Percentiles rank a stretch among this genome's conserved stretches.
phyloP scores from a whole-genome alignment of 2,888 invertebrate species.

The Oscheius sp. region DNA sequence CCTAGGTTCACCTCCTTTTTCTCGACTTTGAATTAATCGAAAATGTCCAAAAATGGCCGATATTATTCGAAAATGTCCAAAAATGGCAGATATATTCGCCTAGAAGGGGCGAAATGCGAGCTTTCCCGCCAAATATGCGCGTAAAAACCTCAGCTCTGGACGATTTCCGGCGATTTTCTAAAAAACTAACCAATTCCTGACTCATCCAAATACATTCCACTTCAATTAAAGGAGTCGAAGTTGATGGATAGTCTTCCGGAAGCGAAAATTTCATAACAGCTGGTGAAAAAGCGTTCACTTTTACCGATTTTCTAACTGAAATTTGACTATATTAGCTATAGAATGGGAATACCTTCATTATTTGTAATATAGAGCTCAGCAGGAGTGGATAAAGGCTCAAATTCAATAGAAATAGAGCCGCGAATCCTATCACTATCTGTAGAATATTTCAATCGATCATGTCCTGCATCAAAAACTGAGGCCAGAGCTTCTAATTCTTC shows the following conservation, averaged over 20 bases:
- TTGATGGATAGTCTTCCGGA: constrained; percentile 12
- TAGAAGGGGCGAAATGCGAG: no score
- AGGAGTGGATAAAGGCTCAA: constrained; percentile 4
- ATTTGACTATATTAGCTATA: neutral
- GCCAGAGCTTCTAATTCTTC: constrained; percentile 27
- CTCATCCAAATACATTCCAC: constrained; percentile 31
- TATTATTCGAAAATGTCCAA: no score
- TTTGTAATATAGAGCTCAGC: neutral
- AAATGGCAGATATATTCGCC: no score
- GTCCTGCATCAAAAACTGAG: constrained; percentile 6
- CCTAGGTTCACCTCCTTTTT: no score
- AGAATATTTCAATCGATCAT: neutral
- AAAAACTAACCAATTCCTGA: constrained; percentile 6
- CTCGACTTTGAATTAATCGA: no score
- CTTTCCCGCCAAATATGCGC: neutral
- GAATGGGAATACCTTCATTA: constrained; percentile 9
- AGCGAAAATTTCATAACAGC: constrained; percentile 8
- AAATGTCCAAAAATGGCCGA: no score
- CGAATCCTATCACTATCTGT: neutral
- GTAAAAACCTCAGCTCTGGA: neutral
- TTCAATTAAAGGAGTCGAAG: neutral
- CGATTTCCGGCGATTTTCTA: neutral
- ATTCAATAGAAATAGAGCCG: constrained; percentile 6
- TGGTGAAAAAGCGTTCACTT: neutral
- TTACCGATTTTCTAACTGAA: neutral